These are phyloP conservation scores for Falcaria lacertinaria DNA, from an alignment of 2,888 invertebrate genomes.

Conservation along the genomic window DNA sequence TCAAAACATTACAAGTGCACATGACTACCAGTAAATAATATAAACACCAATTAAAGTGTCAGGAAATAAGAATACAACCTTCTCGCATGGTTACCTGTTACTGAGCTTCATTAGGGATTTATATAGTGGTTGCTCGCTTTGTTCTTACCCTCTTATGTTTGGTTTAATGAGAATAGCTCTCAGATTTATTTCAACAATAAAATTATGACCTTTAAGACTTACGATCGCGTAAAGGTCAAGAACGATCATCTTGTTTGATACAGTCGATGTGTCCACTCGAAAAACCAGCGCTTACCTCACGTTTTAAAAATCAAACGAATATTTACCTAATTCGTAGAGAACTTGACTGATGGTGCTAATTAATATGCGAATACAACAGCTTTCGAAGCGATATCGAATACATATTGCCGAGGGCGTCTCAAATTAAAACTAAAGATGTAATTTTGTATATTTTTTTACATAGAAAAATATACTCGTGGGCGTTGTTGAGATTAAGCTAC, in stretches of 20 bases:
- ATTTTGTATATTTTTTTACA: too few species aligned
- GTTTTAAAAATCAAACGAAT: constrained; percentile 8
- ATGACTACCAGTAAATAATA: too few species aligned
- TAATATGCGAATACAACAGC: neutral
- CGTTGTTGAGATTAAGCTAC: too few species aligned
- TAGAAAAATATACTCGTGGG: too few species aligned
- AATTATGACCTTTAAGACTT: constrained; percentile 28
- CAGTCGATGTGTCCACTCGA: constrained; percentile 23
- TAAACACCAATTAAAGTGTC: too few species aligned
- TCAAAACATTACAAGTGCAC: too few species aligned
- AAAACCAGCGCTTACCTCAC: constrained; percentile 26
- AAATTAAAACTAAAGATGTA: neutral
- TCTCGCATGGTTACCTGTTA: too few species aligned
- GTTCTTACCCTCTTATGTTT: neutral
- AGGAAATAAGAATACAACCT: too few species aligned
- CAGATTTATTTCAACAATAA: constrained; percentile 9
- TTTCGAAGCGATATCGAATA: neutral
- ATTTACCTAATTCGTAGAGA: constrained; percentile 13
- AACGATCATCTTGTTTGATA: constrained; percentile 23
- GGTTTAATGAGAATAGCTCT: neutral
- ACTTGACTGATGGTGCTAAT: constrained; percentile 7
- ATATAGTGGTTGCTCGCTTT: too few species aligned
- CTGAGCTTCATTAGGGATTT: too few species aligned
- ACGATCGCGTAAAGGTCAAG: constrained; percentile 36
- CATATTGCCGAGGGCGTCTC: neutral